Evolutionary conservation across 1,140 invertebrate genomes (phyloP).

Genomic region (Monochamus saltuarius): DNA sequence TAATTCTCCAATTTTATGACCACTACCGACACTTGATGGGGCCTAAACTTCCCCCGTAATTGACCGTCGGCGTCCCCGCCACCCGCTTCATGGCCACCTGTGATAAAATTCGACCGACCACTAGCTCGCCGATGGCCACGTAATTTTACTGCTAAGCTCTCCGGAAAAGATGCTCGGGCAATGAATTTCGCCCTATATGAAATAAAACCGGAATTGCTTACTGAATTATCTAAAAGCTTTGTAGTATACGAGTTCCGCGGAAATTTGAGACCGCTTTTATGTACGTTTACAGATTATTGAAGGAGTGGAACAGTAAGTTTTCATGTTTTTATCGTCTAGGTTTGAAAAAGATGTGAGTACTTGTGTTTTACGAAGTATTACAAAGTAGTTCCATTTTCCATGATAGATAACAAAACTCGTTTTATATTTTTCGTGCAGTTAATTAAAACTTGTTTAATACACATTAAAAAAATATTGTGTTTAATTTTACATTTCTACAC

Average conservation of each 20-base stretch:
- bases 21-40: conserved; percentile 1
- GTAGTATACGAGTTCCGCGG: conserved; percentile 7
- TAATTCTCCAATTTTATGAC: neutral
- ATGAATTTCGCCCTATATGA: conserved; percentile 8
- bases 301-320: neutral
- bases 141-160: conserved; percentile 9
- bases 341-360: too few relatives aligned
- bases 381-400: too few relatives aligned
- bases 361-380: too few relatives aligned
- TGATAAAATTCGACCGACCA: conserved; percentile 3
- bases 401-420: too few relatives aligned
- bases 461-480: too few relatives aligned
- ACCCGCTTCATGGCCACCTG: neutral
- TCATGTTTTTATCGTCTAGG: neutral
- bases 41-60: conserved; percentile 4
- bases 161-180: conserved; percentile 5
- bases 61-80: neutral
- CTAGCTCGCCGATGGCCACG: neutral
- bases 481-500: too few relatives aligned
- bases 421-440: too few relatives aligned
- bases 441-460: too few relatives aligned
- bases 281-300: conserved; percentile 12
- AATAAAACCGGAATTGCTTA: conserved; percentile 18
- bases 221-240: conserved; percentile 21
- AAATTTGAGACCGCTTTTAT: conserved; percentile 7